Percentiles rank a stretch among this genome's conserved stretches.
Evolutionary conservation across 2,113 vertebrate genomes (phyloP).

Genomic region (Centrocercus urophasianus): DNA sequence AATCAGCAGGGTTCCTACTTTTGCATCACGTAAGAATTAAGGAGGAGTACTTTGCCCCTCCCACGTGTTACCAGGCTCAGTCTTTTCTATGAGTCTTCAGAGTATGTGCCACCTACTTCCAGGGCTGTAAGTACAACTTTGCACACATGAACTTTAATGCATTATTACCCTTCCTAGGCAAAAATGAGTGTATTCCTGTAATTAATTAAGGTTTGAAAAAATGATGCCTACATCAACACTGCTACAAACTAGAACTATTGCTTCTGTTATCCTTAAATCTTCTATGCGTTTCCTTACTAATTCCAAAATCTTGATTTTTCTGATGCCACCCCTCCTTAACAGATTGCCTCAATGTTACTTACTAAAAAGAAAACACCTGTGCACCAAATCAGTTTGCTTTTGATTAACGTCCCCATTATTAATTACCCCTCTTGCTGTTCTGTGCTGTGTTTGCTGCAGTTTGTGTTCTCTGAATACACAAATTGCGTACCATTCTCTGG

Average conservation of each 20-base stretch:
- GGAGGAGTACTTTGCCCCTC: rapidly evolving
- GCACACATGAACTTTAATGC: rapidly evolving
- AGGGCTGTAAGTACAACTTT: background rate
- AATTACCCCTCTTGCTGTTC: background rate
- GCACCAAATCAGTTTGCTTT: background rate
- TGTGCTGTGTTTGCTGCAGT: background rate
- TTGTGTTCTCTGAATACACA: background rate
- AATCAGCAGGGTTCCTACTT: background rate
- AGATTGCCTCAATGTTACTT: background rate
- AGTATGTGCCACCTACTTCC: background rate
- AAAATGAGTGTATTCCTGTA: rapidly evolving
- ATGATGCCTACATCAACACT: background rate
- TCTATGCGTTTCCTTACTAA: rapidly evolving
- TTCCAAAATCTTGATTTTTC: background rate
- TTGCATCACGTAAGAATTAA: background rate
- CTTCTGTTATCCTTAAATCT: background rate
- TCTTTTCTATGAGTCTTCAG: background rate
- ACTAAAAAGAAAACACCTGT: background rate
- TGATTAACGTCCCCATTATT: background rate
- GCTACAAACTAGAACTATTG: background rate
- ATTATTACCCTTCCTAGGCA: rapidly evolving
- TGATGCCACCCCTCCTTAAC: background rate
- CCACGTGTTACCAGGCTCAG: rapidly evolving
- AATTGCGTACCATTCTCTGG: rapidly evolving
- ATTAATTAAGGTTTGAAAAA: background rate